Conservation (phyloP, 2,113 vertebrate species). For the Ailuropoda melanoleuca region DNA sequence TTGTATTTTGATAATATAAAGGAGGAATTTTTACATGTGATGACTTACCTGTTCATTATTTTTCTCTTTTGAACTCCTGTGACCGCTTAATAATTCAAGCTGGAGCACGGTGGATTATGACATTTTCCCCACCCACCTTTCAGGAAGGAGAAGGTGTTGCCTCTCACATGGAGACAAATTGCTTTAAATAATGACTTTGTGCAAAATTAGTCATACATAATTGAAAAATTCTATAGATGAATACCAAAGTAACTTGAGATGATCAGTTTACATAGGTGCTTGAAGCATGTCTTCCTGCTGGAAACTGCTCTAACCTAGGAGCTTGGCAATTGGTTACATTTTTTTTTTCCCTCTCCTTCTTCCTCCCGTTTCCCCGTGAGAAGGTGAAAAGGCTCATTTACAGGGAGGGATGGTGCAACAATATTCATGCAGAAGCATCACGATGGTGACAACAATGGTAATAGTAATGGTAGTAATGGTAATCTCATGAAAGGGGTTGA, state of each 20-base stretch:
- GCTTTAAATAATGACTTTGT: slow-evolving; percentile 91
- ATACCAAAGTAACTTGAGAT: slow-evolving; percentile 82
- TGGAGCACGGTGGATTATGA: slow-evolving; percentile 80
- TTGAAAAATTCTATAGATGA: slow-evolving; percentile 89
- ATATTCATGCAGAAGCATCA: background rate
- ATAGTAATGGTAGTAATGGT: fast-evolving
- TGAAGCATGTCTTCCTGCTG: background rate
- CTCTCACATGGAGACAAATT: slow-evolving; percentile 89
- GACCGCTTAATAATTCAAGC: slow-evolving; percentile 86
- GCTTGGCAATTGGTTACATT: background rate
- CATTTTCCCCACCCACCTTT: slow-evolving; percentile 83
- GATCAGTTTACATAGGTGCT: slow-evolving; percentile 69
- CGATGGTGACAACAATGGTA: too few species aligned
- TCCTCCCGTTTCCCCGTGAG: background rate
- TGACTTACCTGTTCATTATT: slow-evolving; percentile 89
- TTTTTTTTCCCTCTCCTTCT: background rate
- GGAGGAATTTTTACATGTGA: slow-evolving; percentile 87
- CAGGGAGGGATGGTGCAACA: background rate
- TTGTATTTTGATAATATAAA: slow-evolving; percentile 89
- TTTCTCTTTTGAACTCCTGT: slow-evolving; percentile 88
- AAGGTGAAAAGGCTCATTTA: background rate
- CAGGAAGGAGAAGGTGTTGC: slow-evolving; percentile 87
- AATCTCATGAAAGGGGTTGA: background rate
- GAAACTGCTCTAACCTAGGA: background rate
- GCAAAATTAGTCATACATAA: slow-evolving; percentile 91